These are phyloP conservation scores for Nyctalus aviator DNA, from an alignment of 2,797 vertebrate genomes.

Conservation along the genomic window DNA sequence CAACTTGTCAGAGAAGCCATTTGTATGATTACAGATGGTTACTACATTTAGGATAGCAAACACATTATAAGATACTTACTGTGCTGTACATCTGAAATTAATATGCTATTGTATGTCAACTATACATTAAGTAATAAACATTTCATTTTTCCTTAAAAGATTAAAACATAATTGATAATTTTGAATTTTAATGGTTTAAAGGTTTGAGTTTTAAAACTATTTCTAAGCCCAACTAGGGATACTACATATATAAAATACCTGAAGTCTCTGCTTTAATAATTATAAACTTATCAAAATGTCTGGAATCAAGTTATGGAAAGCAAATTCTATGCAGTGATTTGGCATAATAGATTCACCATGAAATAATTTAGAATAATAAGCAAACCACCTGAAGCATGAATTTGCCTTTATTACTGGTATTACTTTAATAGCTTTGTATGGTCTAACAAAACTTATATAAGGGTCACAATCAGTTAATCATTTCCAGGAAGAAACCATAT, in stretches of 20 bases:
- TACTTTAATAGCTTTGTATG: background rate
- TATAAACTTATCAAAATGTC: slow-evolving; percentile 5
- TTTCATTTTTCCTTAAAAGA: background rate
- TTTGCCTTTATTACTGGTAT: background rate
- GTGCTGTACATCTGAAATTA: background rate
- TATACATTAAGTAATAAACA: background rate
- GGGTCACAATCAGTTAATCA: background rate
- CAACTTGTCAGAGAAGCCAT: background rate
- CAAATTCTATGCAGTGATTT: background rate
- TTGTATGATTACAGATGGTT: background rate
- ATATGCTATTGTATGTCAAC: background rate
- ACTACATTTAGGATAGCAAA: background rate
- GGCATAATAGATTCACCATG: background rate
- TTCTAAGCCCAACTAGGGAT: background rate
- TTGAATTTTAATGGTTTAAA: slow-evolving; percentile 48
- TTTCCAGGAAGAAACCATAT: background rate
- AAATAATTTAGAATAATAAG: slow-evolving; percentile 45
- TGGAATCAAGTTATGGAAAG: background rate
- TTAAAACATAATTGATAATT: slow-evolving; percentile 8
- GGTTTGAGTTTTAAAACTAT: slow-evolving; percentile 27
- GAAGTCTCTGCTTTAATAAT: background rate
- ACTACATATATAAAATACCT: background rate
- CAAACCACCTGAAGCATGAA: background rate
- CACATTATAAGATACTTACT: background rate
- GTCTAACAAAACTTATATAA: background rate